A percentile compares a stretch with the other conserved stretches of the same genome.
Evolutionary conservation across 2,113 vertebrate species (phyloP).

Genomic region (Nestor notabilis): DNA sequence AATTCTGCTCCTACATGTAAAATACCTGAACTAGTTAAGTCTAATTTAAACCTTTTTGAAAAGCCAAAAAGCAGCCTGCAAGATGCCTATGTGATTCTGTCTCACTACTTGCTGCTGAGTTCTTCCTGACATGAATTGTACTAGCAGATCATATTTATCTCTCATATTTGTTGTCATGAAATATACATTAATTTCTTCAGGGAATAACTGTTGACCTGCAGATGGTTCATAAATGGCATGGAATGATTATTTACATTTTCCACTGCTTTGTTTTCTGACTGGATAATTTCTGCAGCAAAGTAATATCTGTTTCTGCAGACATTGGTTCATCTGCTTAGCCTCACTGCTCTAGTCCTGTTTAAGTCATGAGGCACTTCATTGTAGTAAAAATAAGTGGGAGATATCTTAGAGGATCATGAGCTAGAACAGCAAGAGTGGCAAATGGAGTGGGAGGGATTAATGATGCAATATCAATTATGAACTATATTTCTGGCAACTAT

Average conservation of each 20-base stretch:
- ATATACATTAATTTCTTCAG: not conserved
- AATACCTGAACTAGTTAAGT: not conserved
- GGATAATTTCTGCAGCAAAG: not conserved
- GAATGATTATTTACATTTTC: not conserved
- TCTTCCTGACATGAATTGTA: not conserved
- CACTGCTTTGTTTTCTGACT: conserved; percentile 4
- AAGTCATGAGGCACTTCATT: not conserved
- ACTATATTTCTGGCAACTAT: not conserved
- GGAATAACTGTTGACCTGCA: not conserved
- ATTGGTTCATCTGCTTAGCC: not conserved
- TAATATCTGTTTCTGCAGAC: not conserved
- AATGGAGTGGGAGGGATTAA: not conserved
- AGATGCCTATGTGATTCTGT: not conserved
- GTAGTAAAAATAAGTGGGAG: not conserved
- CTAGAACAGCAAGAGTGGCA: not conserved
- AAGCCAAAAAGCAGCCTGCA: not conserved
- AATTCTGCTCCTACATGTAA: not conserved
- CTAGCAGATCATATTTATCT: not conserved
- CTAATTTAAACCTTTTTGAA: not conserved
- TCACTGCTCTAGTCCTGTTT: not conserved
- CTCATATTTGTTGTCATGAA: not conserved
- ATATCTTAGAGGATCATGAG: not conserved
- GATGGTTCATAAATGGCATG: not conserved
- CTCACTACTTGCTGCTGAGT: not conserved
- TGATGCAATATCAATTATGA: not conserved